These are phyloP conservation scores for Salpingus planirostris DNA, from an alignment of 2,888 invertebrate species.

Conservation along the genomic window DNA sequence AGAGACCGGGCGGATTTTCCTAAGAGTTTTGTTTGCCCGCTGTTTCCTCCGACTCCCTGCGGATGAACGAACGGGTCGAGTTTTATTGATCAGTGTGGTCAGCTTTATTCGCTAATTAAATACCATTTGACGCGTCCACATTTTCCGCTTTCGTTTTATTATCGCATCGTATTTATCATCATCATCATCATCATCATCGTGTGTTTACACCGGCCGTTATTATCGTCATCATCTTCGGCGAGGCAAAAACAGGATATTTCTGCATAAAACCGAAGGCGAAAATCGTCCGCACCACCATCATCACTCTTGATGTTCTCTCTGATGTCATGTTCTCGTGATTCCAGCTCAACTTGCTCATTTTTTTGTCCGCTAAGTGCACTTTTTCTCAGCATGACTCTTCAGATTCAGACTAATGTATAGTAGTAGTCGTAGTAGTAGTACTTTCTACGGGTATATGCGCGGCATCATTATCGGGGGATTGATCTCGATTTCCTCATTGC, in stretches of 20 bases:
- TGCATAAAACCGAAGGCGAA: too few relatives aligned
- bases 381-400: conserved; percentile 27
- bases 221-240: too few relatives aligned
- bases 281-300: too few relatives aligned
- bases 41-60: too few relatives aligned
- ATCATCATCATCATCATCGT: too few relatives aligned
- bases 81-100: conserved; percentile 13
- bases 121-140: conserved; percentile 4
- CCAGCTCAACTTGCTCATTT: conserved; percentile 22
- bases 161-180: conserved; percentile 4
- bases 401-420: conserved; percentile 21
- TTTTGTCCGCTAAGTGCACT: conserved; percentile 26
- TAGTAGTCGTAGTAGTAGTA: conserved; percentile 19
- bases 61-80: conserved; percentile 7
- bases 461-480: conserved; percentile 17
- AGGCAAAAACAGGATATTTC: too few relatives aligned
- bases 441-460: conserved; percentile 18
- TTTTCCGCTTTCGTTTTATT: conserved; percentile 8
- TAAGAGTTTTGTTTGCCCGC: conserved; percentile 10
- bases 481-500: conserved; percentile 14
- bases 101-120: conserved; percentile 12
- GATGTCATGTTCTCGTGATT: conserved; percentile 22
- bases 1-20: conserved; percentile 8
- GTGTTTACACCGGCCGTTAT: too few relatives aligned
- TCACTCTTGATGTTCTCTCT: conserved; percentile 26